A percentile compares a stretch with the other conserved stretches of the same genome.
These are phyloP conservation scores for Ectropis crepuscularia DNA, from an alignment of 2,888 invertebrate species.

Conservation along the genomic window DNA sequence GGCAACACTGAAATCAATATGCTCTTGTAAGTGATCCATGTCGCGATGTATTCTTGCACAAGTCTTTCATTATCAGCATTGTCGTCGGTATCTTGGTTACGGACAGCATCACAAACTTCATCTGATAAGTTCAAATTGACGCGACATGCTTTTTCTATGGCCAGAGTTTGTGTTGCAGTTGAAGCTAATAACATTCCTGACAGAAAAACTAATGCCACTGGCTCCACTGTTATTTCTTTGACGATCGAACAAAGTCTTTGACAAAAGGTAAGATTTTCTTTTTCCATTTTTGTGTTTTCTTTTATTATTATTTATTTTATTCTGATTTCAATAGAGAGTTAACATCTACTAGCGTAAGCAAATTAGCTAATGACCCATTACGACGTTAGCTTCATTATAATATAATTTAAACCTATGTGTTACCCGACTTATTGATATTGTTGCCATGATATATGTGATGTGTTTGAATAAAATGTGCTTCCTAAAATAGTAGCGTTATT, in stretches of 20 bases:
- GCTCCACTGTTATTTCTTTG: conserved; percentile 16
- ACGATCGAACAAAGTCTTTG: neutral
- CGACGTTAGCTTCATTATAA: neutral
- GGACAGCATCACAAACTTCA: too few relatives aligned
- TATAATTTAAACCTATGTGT: neutral
- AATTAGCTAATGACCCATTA: neutral
- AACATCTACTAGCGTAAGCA: neutral
- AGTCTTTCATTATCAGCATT: too few relatives aligned
- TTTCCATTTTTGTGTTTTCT: neutral
- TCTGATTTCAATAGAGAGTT: neutral
- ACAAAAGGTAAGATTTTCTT: conserved; percentile 4
- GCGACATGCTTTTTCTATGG: conserved; percentile 52
- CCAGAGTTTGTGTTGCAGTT: conserved; percentile 72
- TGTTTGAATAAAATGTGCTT: neutral
- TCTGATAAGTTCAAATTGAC: conserved; percentile 83
- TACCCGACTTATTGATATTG: neutral
- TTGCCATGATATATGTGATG: too few relatives aligned
- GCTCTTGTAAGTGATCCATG: too few relatives aligned
- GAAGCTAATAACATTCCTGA: conserved; percentile 57
- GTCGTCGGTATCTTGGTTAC: too few relatives aligned
- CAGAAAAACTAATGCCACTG: conserved; percentile 5
- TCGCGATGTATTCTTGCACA: too few relatives aligned
- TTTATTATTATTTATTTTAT: neutral
- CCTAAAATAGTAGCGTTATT: neutral
- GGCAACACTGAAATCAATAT: too few relatives aligned